Evolutionary conservation across 1,140 invertebrate genomes (phyloP).

Genomic region (Nymphalis io): DNA sequence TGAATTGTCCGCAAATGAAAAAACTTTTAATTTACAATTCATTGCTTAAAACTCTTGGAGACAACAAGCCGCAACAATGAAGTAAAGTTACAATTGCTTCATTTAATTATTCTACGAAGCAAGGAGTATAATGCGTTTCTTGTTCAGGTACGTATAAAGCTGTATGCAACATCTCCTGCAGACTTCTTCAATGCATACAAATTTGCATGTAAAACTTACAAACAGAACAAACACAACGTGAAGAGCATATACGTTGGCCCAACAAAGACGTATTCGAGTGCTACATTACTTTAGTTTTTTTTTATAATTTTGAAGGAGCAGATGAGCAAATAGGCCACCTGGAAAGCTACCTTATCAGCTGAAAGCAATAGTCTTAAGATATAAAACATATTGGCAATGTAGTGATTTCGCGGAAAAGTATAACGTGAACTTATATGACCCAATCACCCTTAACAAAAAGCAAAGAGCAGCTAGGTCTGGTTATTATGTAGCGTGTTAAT

Average conservation of each 20-base stretch:
- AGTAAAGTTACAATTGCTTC: conserved; percentile 31
- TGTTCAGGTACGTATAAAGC: conserved; percentile 34
- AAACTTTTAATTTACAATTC: conserved; percentile 33
- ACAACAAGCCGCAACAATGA: conserved; percentile 32
- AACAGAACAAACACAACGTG: conserved; percentile 6
- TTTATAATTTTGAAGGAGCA: too few relatives aligned
- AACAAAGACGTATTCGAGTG: conserved; percentile 2
- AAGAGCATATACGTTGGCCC: not conserved
- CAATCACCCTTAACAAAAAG: too few relatives aligned
- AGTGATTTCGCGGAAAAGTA: too few relatives aligned
- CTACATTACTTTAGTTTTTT: not conserved
- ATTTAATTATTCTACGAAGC: conserved; percentile 42
- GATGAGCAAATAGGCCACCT: too few relatives aligned
- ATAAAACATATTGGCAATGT: too few relatives aligned
- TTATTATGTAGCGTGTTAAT: too few relatives aligned
- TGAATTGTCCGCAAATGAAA: not conserved
- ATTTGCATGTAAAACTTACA: conserved; percentile 28
- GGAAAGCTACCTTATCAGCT: too few relatives aligned
- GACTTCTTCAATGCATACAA: conserved; percentile 28
- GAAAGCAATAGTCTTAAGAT: too few relatives aligned
- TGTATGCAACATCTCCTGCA: conserved; percentile 20
- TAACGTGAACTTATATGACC: too few relatives aligned
- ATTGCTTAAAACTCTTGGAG: conserved; percentile 22
- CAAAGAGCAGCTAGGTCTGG: too few relatives aligned
- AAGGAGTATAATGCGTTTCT: conserved; percentile 36